Conservation (phyloP, 2,888 invertebrate genomes). For the Coenonympha glycerion region DNA sequence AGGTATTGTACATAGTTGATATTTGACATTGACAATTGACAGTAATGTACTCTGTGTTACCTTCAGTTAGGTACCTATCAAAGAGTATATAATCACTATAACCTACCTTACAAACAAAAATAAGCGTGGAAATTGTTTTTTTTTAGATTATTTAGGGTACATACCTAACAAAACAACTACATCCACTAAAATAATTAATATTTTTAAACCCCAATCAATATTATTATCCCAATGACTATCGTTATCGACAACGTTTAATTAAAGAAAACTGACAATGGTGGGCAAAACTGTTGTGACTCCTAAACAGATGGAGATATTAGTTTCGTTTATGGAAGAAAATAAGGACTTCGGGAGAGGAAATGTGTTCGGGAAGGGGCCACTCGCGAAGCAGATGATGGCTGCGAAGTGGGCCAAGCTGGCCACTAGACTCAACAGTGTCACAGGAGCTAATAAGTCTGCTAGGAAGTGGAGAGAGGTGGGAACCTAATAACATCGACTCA, state of each 20-base stretch:
- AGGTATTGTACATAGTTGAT: too few species aligned
- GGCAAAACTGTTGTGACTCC: conserved; percentile 13
- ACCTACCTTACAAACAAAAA: too few species aligned
- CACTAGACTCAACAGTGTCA: conserved; percentile 4
- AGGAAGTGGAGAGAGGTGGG: conserved; percentile 12
- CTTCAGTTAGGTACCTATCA: too few species aligned
- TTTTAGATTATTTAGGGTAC: too few species aligned
- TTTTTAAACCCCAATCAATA: too few species aligned
- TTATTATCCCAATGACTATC: too few species aligned
- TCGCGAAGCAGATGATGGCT: conserved; percentile 7
- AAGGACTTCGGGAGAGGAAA: conserved; percentile 6
- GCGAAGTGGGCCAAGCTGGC: conserved; percentile 12
- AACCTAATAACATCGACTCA: neutral
- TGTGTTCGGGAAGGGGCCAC: neutral
- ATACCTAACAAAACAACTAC: too few species aligned
- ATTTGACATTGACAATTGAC: too few species aligned
- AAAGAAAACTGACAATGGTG: neutral
- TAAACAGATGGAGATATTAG: conserved; percentile 11
- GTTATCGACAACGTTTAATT: neutral
- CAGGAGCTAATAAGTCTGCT: conserved; percentile 5
- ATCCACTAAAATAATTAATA: too few species aligned
- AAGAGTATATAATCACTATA: too few species aligned
- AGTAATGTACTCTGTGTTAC: too few species aligned
- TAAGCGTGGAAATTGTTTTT: too few species aligned
- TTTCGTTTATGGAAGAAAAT: conserved; percentile 12